Evolutionary conservation across 2,797 vertebrate species (phyloP), one percentile per base, ranked within the genome.

Genomic region (Sphenodon punctatus): DNA sequence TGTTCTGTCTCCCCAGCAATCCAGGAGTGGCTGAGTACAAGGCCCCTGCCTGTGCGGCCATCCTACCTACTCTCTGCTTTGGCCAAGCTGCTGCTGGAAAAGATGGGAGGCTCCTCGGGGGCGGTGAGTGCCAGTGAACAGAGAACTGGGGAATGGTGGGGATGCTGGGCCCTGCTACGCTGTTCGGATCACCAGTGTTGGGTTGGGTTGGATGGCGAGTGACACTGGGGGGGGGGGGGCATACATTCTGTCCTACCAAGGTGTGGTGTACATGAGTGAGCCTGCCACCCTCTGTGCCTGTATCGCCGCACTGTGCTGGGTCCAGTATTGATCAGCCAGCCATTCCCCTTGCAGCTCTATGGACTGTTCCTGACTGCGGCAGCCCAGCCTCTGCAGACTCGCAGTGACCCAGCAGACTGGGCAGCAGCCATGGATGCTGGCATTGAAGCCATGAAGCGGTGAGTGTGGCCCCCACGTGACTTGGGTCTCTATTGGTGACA

Each of bases 51-150:
- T 0, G 91, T 93, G 69, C 95, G 90, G 49, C 97, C 97, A 0
- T 92, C 95, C 42, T 89, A 87, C 82, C 94, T 99, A 32, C 92
- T 99, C 30, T 96, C 91, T 0, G 80, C 91, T 25, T 80, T 99
- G 25, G 97, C 97, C 0, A 82, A 95, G 34, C 86, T 99, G 93
- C 90, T 99, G 11, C 95, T 98, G 93, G 97, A 98, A 83, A 97
- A 95, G 84, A 99, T 99, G 98, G 98, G 98, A 34, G 98, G 98
- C 45, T 97, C 98, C 10, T 99, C 98, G 0, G 98, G 98, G 12
- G 98, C 97, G 27, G 98, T 98, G 82, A 95, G 97, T 82, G 8
- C 55, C 20, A n/a, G 4, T 49, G 4, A 15, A 60, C 34, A 51
- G 25, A 49, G n/a, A 30, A n/a, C 13, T 11, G 55, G 32, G 19